Evolutionary conservation across 2,888 invertebrate species (phyloP).

Genomic region (Sarcophaga subvicina): DNA sequence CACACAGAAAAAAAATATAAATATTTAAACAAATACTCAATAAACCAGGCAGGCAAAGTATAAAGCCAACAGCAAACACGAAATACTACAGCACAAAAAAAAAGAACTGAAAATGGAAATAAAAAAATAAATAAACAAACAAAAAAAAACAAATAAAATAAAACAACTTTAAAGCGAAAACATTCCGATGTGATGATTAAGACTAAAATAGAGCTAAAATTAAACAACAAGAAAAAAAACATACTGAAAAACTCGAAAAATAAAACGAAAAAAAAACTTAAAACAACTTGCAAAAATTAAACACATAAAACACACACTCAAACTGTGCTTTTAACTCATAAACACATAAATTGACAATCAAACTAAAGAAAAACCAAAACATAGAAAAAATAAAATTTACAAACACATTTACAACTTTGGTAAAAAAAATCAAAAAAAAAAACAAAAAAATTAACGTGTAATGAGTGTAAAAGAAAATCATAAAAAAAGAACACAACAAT

Average conservation of each 20-base stretch:
- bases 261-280: conserved; percentile 16
- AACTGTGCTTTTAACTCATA: not conserved
- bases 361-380: conserved; percentile 27
- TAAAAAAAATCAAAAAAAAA: too few species aligned
- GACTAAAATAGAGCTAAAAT: conserved; percentile 78
- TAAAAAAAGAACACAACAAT: not conserved
- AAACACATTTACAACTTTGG: conserved; percentile 29
- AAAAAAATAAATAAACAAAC: conserved; percentile 57
- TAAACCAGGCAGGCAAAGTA: conserved; percentile 41
- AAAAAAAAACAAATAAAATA: conserved; percentile 51
- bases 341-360: conserved; percentile 28
- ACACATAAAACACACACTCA: conserved; percentile 12
- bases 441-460: conserved; percentile 2
- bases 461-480: conserved; percentile 8
- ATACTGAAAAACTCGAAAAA: not conserved
- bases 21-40: conserved; percentile 53
- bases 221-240: conserved; percentile 58
- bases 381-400: conserved; percentile 13
- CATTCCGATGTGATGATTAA: conserved; percentile 80
- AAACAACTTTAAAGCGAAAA: conserved; percentile 69
- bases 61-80: conserved; percentile 25
- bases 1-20: conserved; percentile 20
- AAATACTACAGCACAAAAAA: conserved; percentile 26
- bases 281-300: conserved; percentile 49
- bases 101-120: conserved; percentile 42